phyloP scores from a whole-genome alignment of 2,113 vertebrate species.

The Lutjanus erythropterus region DNA sequence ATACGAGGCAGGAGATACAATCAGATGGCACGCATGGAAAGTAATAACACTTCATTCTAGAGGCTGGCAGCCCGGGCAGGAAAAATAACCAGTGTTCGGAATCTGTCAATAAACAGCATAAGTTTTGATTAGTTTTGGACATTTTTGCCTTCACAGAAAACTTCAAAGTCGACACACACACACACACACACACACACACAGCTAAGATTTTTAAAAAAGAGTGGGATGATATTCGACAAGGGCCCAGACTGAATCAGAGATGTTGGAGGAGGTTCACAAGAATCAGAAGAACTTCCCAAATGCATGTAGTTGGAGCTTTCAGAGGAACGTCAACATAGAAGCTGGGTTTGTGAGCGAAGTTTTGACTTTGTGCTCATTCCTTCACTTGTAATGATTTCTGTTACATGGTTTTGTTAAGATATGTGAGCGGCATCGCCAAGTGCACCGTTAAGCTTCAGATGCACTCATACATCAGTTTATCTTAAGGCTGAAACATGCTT shows the following conservation, averaged over 20 bases:
- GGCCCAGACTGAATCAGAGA: slow-evolving; percentile 23
- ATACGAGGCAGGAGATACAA: background rate
- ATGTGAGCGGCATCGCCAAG: background rate
- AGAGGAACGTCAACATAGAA: slow-evolving; percentile 9
- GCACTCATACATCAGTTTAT: background rate
- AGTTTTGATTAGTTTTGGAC: slow-evolving; percentile 38
- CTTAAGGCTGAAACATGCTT: background rate
- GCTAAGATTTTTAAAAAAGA: slow-evolving; percentile 21
- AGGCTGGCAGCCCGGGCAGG: background rate
- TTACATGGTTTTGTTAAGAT: background rate
- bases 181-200: background rate
- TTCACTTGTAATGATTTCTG: slow-evolving; percentile 17
- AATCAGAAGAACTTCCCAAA: slow-evolving; percentile 32
- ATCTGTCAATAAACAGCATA: slow-evolving; percentile 23
- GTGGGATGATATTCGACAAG: slow-evolving; percentile 37
- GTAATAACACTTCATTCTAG: background rate
- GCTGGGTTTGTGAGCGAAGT: background rate
- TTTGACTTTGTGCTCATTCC: slow-evolving; percentile 25
- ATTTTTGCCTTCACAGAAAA: slow-evolving; percentile 20
- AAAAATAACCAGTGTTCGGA: background rate
- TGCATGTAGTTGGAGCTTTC: slow-evolving; percentile 15
- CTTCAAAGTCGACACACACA: slow-evolving; percentile 19
- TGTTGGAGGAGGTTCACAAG: slow-evolving; percentile 48
- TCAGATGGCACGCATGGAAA: background rate
- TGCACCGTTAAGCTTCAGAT: background rate